Evolutionary conservation across 2,888 invertebrate genomes (phyloP), one percentile per base, ranked within the genome.

Genomic region (Drosophila mercatorum): DNA sequence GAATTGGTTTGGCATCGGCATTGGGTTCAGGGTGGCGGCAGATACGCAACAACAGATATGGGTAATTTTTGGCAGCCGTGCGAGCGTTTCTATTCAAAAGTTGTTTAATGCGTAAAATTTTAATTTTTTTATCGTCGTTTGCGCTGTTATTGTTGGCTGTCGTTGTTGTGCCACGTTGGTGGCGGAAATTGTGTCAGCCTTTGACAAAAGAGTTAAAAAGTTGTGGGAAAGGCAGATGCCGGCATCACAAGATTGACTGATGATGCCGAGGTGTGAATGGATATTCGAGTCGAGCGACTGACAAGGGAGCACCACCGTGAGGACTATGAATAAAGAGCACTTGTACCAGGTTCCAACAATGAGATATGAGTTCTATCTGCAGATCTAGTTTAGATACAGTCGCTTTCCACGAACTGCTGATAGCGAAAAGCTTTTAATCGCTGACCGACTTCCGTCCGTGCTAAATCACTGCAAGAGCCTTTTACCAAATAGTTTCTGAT

Each of bases 161-260:
- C 68, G 49, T 63, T 70, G 72, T 65, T 77, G 66, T 68, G 72
- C 68, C 47, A 74, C 66, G 75, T 75, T 78, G 81, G 81, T 81
- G 81, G 81, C 79, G 86, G 73, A 85, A 81, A 81, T 79, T 78
- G 85, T 87, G 80, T 78, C 81, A 80, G 80, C 66, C 49, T 73
- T 69, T 83, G 87, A 87, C 87, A 80, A 87, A 85, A 87, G 84
- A 84, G 87, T 84, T 84, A 78, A 85, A 86, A 87, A 84, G 84
- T 84, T 84, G 84, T 82, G 84, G 87, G 80, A 84, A 84, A 81
- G 57, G 49, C 78, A 69, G 70, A 72, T 81, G 78, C 74, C 47
- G 7, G 57, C 60, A 52, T 38, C 47, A 62, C 41, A 11, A 44
- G 57, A 66, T 72, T 73, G 78, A 69, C 67, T 69, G 73, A 78